Percentiles rank a stretch among this genome's conserved stretches.
Conservation (phyloP, 1,140 invertebrate species). For the Bombus sylvicola region DNA sequence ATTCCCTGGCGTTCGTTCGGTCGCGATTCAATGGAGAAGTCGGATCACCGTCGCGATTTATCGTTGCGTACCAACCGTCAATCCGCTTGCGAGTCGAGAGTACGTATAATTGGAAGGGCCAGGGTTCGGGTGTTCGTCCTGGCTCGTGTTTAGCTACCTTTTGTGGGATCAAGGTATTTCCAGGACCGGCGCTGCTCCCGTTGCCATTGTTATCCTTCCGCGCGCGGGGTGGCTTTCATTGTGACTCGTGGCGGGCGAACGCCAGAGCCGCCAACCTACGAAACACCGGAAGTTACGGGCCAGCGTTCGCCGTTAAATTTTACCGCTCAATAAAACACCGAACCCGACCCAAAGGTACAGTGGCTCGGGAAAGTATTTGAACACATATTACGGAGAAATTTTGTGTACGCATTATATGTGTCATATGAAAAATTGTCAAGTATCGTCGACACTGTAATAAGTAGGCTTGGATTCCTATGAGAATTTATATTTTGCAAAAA, state of each 20-base stretch:
- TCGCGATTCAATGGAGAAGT: conserved; percentile 26
- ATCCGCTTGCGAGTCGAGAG: conserved; percentile 31
- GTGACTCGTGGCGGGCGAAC: conserved; percentile 40
- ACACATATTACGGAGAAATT: too few species aligned
- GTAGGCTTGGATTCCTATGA: too few species aligned
- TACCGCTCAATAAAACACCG: conserved; percentile 51
- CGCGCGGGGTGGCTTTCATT: conserved; percentile 48
- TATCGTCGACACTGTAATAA: too few species aligned
- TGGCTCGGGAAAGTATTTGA: background rate
- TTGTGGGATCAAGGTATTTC: conserved; percentile 76
- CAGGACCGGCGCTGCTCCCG: conserved; percentile 20
- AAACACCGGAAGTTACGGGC: conserved; percentile 48
- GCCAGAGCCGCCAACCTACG: background rate
- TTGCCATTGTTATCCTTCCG: conserved; percentile 60
- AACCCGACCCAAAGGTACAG: conserved; percentile 2
- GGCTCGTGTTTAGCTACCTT: conserved; percentile 67
- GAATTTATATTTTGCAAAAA: too few species aligned
- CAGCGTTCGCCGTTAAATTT: conserved; percentile 45
- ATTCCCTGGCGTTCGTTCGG: background rate
- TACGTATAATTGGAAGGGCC: conserved; percentile 72
- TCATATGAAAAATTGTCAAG: too few species aligned
- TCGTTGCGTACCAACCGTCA: conserved; percentile 27
- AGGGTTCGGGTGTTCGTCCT: conserved; percentile 52
- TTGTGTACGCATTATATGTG: too few species aligned
- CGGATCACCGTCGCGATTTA: conserved; percentile 31